Percentiles rank a stretch among this genome's conserved stretches.
These are phyloP conservation scores for Sesia apiformis DNA, from an alignment of 2,888 invertebrate genomes.

Conservation along the genomic window DNA sequence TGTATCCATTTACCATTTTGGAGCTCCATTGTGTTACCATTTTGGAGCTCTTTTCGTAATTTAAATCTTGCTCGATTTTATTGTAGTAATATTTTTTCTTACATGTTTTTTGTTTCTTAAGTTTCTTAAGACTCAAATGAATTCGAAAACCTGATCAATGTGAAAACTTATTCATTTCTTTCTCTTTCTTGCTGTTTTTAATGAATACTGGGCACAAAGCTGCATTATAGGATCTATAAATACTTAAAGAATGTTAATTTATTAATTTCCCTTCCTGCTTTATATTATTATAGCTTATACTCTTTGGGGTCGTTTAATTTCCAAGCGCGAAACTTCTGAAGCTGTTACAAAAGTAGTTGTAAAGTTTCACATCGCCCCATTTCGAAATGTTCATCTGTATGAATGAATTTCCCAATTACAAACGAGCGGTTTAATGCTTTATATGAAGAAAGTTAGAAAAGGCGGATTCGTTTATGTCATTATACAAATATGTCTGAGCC, in stretches of 20 bases:
- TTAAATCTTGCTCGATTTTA: no score
- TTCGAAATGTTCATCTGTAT: slow-evolving; percentile 42
- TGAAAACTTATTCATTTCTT: no score
- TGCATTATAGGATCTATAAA: no score
- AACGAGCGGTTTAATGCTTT: slow-evolving; percentile 26
- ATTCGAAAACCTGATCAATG: no score
- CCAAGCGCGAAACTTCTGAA: slow-evolving; percentile 36
- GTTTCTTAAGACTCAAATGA: no score
- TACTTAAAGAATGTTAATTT: not conserved
- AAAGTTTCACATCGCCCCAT: slow-evolving; percentile 46
- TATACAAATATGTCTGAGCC: not conserved
- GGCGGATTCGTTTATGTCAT: not conserved
- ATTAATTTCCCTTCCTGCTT: slow-evolving; percentile 19
- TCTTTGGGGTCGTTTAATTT: slow-evolving; percentile 33
- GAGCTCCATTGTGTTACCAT: no score
- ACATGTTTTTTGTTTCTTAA: no score
- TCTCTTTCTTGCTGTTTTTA: no score
- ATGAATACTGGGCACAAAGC: no score
- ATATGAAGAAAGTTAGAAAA: slow-evolving; percentile 6
- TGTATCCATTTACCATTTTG: no score
- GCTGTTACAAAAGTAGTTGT: slow-evolving; percentile 62
- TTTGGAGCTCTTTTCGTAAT: no score
- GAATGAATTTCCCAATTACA: slow-evolving; percentile 45
- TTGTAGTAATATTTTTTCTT: no score
- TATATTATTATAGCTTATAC: slow-evolving; percentile 30